Percentiles rank a stretch among this genome's conserved stretches.
phyloP scores from a whole-genome alignment of 2,888 invertebrate species.

The Polydrusus pterygomalis region DNA sequence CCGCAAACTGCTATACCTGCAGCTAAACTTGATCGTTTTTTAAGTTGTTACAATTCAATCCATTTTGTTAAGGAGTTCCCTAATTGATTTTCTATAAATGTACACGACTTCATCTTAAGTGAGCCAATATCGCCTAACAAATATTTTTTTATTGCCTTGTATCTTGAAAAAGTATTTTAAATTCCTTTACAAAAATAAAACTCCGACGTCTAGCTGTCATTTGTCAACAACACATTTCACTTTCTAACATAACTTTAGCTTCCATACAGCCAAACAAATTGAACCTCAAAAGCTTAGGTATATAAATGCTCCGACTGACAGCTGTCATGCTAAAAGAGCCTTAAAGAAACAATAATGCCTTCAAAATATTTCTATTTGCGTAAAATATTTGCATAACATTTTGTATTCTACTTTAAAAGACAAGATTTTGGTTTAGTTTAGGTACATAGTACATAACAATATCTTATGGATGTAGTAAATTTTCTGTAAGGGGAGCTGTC shows the following conservation, averaged over 20 bases:
- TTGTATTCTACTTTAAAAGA: slow-evolving; percentile 3
- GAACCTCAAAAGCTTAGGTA: slow-evolving; percentile 23
- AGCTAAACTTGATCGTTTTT: no score
- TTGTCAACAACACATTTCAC: slow-evolving; percentile 12
- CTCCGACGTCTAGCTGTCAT: slow-evolving; percentile 13
- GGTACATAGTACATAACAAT: not conserved
- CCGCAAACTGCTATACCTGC: no score
- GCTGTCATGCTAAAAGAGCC: slow-evolving; percentile 29
- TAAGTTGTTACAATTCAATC: no score
- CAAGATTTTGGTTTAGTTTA: not conserved
- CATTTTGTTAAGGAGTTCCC: no score
- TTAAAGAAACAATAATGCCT: slow-evolving; percentile 42
- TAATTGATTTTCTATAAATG: no score
- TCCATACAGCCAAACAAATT: slow-evolving; percentile 15
- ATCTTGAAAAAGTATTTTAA: not conserved
- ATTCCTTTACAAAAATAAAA: not conserved
- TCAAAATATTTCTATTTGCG: slow-evolving; percentile 35
- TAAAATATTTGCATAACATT: slow-evolving; percentile 35
- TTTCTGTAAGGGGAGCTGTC: no score
- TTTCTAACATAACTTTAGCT: slow-evolving; percentile 11
- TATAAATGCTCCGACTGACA: slow-evolving; percentile 33
- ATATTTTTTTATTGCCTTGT: no score
- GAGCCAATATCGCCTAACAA: no score
- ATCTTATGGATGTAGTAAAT: not conserved
- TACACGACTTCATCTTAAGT: no score